phyloP scores from a whole-genome alignment of 2,113 vertebrate species.

The Ceuthmochares aereus region DNA sequence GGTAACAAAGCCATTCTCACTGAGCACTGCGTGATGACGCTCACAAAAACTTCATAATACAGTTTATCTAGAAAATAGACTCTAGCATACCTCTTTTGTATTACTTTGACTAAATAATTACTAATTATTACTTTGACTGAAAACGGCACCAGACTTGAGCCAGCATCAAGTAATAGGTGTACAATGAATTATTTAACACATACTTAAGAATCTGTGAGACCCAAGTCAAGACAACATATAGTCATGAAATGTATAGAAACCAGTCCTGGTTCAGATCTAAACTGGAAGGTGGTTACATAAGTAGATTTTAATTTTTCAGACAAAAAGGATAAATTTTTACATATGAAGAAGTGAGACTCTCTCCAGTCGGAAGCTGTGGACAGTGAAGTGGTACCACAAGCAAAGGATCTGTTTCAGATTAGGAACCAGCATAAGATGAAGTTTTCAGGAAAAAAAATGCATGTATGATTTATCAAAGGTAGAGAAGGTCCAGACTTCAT shows the following conservation, averaged over 20 bases:
- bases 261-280: background rate
- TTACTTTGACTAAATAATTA: too few species aligned
- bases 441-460: background rate
- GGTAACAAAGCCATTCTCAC: background rate
- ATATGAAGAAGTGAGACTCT: accelerated
- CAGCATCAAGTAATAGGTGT: background rate
- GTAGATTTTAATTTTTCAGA: background rate
- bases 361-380: background rate
- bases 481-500: background rate
- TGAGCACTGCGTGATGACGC: background rate
- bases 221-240: background rate
- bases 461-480: background rate
- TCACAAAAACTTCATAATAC: background rate
- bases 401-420: background rate
- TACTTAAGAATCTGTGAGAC: background rate
- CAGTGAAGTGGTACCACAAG: background rate
- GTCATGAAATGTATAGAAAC: background rate
- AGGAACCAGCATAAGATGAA: background rate
- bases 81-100: too few species aligned
- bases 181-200: background rate
- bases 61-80: background rate
- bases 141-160: background rate
- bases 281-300: background rate
- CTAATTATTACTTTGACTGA: background rate
- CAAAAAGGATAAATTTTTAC: background rate